Conservation (phyloP, 2,113 vertebrate genomes). For the Coptodon bakossiorum region DNA sequence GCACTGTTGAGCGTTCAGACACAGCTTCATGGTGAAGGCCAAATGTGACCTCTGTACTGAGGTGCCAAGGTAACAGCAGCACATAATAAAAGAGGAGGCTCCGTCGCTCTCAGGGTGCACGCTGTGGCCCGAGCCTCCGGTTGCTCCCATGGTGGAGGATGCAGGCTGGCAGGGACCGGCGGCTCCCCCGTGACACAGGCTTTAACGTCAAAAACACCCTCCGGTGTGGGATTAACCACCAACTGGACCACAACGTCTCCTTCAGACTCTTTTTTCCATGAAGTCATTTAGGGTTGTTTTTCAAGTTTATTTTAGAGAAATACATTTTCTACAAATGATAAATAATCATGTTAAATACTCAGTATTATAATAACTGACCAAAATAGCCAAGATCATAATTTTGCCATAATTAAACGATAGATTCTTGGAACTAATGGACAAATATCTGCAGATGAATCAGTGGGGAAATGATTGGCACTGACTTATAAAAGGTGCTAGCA, state of each 20-base stretch:
- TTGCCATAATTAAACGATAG: not conserved
- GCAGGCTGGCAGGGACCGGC: not conserved
- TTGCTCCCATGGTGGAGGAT: not conserved
- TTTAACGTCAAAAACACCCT: not conserved
- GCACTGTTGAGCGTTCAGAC: not conserved
- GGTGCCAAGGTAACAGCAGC: not conserved
- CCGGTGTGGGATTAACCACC: not conserved
- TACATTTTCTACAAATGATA: not conserved
- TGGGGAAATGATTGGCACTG: not conserved
- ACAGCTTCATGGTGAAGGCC: not conserved
- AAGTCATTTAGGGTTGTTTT: fast-evolving
- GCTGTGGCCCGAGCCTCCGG: not conserved
- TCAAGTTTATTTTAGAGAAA: not conserved
- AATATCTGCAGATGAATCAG: not conserved
- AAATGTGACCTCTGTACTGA: not conserved
- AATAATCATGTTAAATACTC: not conserved
- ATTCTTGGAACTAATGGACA: not conserved
- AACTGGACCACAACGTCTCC: not conserved
- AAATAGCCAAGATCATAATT: not conserved
- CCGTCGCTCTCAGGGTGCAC: not conserved
- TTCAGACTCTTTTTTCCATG: not conserved
- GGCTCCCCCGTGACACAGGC: not conserved
- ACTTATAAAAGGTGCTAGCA: not conserved
- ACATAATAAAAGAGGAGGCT: not conserved
- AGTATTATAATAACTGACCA: not conserved